These are phyloP conservation scores for Nasonia oneida DNA, from an alignment of 2,888 invertebrate genomes.

Conservation along the genomic window DNA sequence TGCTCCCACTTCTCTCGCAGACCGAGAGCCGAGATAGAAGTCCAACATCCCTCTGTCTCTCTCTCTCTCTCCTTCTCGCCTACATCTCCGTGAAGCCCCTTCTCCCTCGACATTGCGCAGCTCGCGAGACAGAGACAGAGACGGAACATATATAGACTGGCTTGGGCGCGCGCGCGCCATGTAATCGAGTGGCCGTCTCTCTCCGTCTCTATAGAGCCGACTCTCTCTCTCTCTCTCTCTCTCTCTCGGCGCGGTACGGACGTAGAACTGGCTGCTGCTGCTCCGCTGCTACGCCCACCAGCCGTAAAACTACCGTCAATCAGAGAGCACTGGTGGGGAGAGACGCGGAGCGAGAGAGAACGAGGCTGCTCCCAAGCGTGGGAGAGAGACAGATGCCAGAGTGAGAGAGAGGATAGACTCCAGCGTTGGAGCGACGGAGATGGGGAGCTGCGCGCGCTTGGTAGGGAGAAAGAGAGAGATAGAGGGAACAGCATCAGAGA, in stretches of 20 bases:
- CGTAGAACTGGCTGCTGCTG: constrained; percentile 56
- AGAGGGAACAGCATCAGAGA: constrained; percentile 35
- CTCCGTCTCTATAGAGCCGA: constrained; percentile 29
- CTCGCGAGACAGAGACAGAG: neutral
- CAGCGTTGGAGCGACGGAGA: constrained; percentile 26
- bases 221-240: too few relatives aligned
- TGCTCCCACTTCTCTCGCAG: constrained; percentile 12
- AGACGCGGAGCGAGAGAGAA: constrained; percentile 42
- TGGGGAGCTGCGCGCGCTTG: neutral
- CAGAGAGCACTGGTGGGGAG: constrained; percentile 56
- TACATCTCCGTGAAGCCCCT: too few relatives aligned
- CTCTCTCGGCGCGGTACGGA: constrained; percentile 7
- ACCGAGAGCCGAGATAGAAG: neutral
- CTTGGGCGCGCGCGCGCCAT: constrained; percentile 53
- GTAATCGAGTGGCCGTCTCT: constrained; percentile 55
- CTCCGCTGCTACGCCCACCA: constrained; percentile 62
- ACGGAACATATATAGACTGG: neutral
- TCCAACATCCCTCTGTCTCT: constrained; percentile 11
- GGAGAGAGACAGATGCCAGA: constrained; percentile 2
- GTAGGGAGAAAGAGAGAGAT: constrained; percentile 22
- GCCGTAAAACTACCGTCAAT: constrained; percentile 63
- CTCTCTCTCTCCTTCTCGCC: neutral
- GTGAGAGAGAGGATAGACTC: neutral
- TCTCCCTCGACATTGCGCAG: constrained; percentile 14
- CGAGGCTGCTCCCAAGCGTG: constrained; percentile 12